phyloP scores from a whole-genome alignment of 2,888 invertebrate genomes.

The Euphydryas editha region DNA sequence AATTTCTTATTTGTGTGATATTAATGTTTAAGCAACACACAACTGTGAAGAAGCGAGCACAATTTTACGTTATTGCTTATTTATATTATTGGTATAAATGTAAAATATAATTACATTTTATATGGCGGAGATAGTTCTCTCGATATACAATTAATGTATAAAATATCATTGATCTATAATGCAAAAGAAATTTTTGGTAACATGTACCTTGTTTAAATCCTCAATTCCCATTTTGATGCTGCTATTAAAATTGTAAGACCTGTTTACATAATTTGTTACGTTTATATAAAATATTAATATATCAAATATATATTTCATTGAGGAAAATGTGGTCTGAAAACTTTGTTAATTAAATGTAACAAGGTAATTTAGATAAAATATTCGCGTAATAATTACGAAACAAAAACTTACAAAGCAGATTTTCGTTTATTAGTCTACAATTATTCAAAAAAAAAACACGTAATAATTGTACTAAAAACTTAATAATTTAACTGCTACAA shows the following conservation, averaged over 20 bases:
- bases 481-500: constrained; percentile 22
- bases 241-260: neutral
- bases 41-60: too few species aligned
- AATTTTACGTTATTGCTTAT: too few species aligned
- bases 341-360: constrained; percentile 3
- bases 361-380: constrained; percentile 15
- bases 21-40: too few species aligned
- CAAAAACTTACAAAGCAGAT: constrained; percentile 16
- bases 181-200: too few species aligned
- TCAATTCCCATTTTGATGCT: too few species aligned
- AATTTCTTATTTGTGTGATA: too few species aligned
- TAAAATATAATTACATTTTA: too few species aligned
- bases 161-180: too few species aligned
- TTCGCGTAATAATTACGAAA: constrained; percentile 8
- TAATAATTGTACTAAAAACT: constrained; percentile 18
- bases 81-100: too few species aligned
- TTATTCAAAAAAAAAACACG: constrained; percentile 19
- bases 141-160: too few species aligned
- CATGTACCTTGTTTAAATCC: too few species aligned
- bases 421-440: constrained; percentile 22
- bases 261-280: neutral
- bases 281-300: neutral
- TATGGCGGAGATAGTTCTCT: too few species aligned
- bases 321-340: neutral
- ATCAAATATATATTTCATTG: neutral